A percentile compares a stretch with the other conserved stretches of the same genome.
Evolutionary conservation across 2,113 vertebrate species (phyloP).

Genomic region (Pachyramphus minor): DNA sequence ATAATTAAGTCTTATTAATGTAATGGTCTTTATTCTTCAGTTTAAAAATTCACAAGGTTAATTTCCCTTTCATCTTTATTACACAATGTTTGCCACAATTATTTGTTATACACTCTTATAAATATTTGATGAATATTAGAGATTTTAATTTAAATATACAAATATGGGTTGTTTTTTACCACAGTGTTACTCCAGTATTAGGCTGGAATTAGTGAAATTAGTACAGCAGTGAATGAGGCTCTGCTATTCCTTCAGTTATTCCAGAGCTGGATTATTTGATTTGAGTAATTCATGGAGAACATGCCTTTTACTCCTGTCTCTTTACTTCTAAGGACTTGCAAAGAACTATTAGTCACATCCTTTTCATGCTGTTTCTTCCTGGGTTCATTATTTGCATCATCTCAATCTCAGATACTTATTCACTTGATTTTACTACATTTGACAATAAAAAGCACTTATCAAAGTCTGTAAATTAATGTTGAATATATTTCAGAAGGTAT

Average conservation of each 20-base stretch:
- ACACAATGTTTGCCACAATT: conserved; percentile 62
- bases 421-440: background rate
- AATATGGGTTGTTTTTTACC: conserved; percentile 10
- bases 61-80: conserved; percentile 68
- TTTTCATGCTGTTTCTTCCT: background rate
- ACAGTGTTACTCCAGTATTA: background rate
- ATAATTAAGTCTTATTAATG: conserved; percentile 70
- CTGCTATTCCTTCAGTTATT: background rate
- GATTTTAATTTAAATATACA: conserved; percentile 58
- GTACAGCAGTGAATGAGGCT: background rate
- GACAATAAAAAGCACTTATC: background rate
- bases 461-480: background rate
- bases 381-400: background rate
- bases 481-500: background rate
- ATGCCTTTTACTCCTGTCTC: background rate
- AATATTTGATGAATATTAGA: conserved; percentile 63
- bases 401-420: background rate
- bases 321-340: background rate
- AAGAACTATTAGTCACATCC: background rate
- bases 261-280: background rate
- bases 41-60: conserved; percentile 69
- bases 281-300: background rate
- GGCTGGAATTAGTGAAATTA: background rate
- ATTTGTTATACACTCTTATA: conserved; percentile 65
- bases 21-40: conserved; percentile 60